Evolutionary conservation across 37 sponge, comb jelly and placozoan genomes (phyloP), one percentile per base, ranked within the genome.

Genomic region (Halichondria panicea): DNA sequence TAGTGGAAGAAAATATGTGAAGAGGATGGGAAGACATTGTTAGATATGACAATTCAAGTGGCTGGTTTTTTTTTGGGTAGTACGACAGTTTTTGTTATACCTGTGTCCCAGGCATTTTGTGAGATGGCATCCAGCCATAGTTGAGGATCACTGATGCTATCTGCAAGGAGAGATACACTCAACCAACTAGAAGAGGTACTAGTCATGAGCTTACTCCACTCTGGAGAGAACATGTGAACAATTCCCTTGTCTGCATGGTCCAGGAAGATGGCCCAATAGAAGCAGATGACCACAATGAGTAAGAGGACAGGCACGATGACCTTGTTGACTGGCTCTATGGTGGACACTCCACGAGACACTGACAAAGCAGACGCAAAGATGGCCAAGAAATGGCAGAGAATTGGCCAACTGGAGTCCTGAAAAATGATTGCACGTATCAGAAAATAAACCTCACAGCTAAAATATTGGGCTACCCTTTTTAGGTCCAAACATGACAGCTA

Each of bases 31-130:
- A n/a, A n/a, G n/a, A n/a, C n/a, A n/a, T n/a, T n/a, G n/a, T n/a
- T n/a, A n/a, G n/a, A n/a, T n/a, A n/a, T n/a, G n/a, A n/a, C n/a
- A n/a, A n/a, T n/a, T n/a, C n/a, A n/a, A n/a, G n/a, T n/a, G n/a
- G n/a, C n/a, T n/a, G n/a, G n/a, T n/a, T n/a, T n/a, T n/a, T n/a
- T n/a, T n/a, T n/a, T n/a, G n/a, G n/a, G n/a, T n/a, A n/a, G n/a
- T n/a, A n/a, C n/a, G n/a, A n/a, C n/a, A 19, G 33, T 63, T 19
- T 63, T 5, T 63, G 64, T 40, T 28, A 28, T 30, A 85, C 91
- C 87, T 55, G 94, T 93, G 71, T 93, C 94, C 90, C 90, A 93
- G 25, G 90, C 94, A 82, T 93, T 93, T 70, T 93, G 94, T 35
- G 94, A 72, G 39, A 89, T 70, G 25, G 94, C 94, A 82, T 93